Conservation (phyloP, 2,888 invertebrate species). For the Mythimna lalbum region DNA sequence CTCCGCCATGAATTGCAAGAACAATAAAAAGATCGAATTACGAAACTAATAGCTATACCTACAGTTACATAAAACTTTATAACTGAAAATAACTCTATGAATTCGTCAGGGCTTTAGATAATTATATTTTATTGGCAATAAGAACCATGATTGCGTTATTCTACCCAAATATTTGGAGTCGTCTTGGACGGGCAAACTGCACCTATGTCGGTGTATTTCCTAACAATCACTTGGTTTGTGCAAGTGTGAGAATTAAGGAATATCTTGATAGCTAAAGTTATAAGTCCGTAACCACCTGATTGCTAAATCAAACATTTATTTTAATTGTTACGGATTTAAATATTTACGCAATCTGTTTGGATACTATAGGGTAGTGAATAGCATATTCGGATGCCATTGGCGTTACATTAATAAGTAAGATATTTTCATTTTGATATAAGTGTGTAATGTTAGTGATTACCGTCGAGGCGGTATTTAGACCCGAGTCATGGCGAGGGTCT, state of each 20-base stretch:
- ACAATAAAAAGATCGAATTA: constrained; percentile 16
- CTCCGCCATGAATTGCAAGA: not conserved
- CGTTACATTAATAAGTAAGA: too few species aligned
- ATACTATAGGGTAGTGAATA: not conserved
- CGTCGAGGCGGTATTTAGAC: too few species aligned
- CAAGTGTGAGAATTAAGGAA: constrained; percentile 53
- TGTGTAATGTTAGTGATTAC: too few species aligned
- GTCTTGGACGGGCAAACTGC: constrained; percentile 20
- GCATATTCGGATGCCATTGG: too few species aligned
- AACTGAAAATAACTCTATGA: constrained; percentile 27
- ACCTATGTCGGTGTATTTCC: constrained; percentile 40
- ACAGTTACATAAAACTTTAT: constrained; percentile 55
- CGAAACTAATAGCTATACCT: constrained; percentile 14
- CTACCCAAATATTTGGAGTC: constrained; percentile 37
- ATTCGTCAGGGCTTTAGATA: constrained; percentile 55
- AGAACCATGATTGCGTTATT: constrained; percentile 24
- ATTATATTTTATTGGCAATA: constrained; percentile 57
- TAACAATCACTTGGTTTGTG: constrained; percentile 41
- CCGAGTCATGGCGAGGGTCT: too few species aligned
- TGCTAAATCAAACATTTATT: constrained; percentile 47
- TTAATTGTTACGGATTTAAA: constrained; percentile 42
- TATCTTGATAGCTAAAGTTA: constrained; percentile 54
- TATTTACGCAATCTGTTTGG: constrained; percentile 30
- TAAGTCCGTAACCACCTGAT: constrained; percentile 54
- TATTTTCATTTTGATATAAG: too few species aligned